Base-by-base conservation (phyloP, 2,888 invertebrate species). In the Phaedon cochleariae region DNA sequence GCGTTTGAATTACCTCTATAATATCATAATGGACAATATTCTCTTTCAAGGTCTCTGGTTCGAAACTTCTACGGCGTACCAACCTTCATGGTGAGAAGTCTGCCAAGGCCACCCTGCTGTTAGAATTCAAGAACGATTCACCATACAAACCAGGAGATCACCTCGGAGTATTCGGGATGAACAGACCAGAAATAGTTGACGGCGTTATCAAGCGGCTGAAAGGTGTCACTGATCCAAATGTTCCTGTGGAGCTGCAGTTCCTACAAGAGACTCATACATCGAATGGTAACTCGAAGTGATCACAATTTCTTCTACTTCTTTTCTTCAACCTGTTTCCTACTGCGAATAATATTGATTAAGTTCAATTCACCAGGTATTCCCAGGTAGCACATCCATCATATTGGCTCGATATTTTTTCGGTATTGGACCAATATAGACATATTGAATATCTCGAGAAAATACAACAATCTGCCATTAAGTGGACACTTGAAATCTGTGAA, bases 91-190 rank as follows among this genome's bases (percentile, higher is more conserved):
- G 90, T 80, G 84, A 87, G 76, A 84, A 86, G 29, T 86, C 88
- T 26, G 85, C 87, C 65, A 84, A 88, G 69, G 86, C 88, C 6
- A 89, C 89, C 0, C 87, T 91, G 22, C 88, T 90, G 71, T 84
- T 91, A 55, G 86, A 88, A 75, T 82, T 89, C 80, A 86, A 88
- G 79, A 87, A 85, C 75, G 87, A 88, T 75, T 84, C 92, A 20
- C 83, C 86, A 26, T 97, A 96, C 77, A 89, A 90, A 63, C 96
- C 97, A 0, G 97, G 97, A 0, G 97, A 97, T 83, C 97, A 97
- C 81, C 90, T 97, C 31, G 97, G 96, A 9, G 93, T 97, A 62
- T 92, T 94, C 78, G 92, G 97, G 0, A 90, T 91, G 72, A 97
- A 97, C 83, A 87, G 90, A 55, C 84, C 85, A 7, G 91, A 93